Conservation (phyloP, 2,888 invertebrate species). For the Nomada ruficornis region DNA sequence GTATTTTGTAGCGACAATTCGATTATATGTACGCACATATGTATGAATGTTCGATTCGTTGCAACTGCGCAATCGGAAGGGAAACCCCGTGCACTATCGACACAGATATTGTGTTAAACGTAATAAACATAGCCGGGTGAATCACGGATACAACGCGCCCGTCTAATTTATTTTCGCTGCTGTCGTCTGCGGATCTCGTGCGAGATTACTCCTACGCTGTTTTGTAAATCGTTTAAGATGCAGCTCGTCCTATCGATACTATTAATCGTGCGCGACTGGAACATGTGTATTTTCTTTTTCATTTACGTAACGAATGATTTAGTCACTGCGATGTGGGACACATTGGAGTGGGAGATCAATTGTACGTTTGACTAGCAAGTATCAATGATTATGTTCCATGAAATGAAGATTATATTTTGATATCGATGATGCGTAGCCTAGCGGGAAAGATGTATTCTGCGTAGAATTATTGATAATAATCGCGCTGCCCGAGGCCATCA, state of each 20-base stretch:
- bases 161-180: not conserved
- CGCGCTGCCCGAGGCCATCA: not conserved
- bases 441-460: not conserved
- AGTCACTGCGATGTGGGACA: not conserved
- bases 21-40: too few relatives aligned
- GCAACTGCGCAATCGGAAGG: not conserved
- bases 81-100: not conserved
- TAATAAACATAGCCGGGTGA: conserved; percentile 20
- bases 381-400: conserved; percentile 22
- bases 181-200: not conserved
- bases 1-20: not conserved
- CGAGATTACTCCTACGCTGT: too few relatives aligned
- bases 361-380: conserved; percentile 7
- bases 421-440: not conserved
- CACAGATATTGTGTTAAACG: not conserved
- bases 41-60: not conserved
- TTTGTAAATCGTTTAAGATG: not conserved
- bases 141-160: conserved; percentile 1
- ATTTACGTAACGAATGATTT: conserved; percentile 16
- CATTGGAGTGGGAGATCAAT: not conserved
- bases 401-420: conserved; percentile 2
- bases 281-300: conserved; percentile 1
- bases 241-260: not conserved
- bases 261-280: not conserved
- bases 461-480: not conserved